phyloP scores from a whole-genome alignment of 2,797 vertebrate genomes.

The Neosilurus mollespiculum region DNA sequence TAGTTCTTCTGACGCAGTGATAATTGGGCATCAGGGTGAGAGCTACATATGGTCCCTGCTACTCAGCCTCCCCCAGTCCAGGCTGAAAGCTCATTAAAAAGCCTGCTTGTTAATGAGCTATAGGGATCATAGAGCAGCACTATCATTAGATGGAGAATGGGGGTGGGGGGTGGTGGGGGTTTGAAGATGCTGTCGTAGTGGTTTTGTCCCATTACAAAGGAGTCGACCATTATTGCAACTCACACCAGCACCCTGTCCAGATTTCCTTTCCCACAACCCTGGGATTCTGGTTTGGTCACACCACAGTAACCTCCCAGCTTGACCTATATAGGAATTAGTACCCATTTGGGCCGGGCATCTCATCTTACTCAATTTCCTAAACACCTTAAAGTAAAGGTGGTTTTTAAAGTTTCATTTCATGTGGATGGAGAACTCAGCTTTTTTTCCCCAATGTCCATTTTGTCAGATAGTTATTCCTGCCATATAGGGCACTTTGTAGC shows the following conservation, averaged over 20 bases:
- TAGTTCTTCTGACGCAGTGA: slow-evolving; percentile 65
- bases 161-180: slow-evolving; percentile 44
- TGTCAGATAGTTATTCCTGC: neutral
- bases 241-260: slow-evolving; percentile 64
- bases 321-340: slow-evolving; percentile 22
- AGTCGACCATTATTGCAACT: slow-evolving; percentile 74
- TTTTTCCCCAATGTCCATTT: neutral
- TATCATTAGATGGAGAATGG: slow-evolving; percentile 67
- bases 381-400: neutral
- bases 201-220: slow-evolving; percentile 74
- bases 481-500: neutral
- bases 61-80: slow-evolving; percentile 69
- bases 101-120: slow-evolving; percentile 82
- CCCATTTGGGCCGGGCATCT: neutral
- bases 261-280: slow-evolving; percentile 37
- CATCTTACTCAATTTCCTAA: neutral
- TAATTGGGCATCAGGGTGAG: slow-evolving; percentile 76
- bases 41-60: slow-evolving; percentile 74
- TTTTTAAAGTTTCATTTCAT: neutral
- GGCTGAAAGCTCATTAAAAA: slow-evolving; percentile 81
- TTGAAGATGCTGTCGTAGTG: slow-evolving; percentile 70
- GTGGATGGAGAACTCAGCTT: neutral
- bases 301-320: neutral
- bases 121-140: slow-evolving; percentile 75
- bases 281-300: slow-evolving; percentile 22